These are phyloP conservation scores for Heteractis magnifica DNA, from an alignment of 92 coral and sea anemone genomes.

Conservation along the genomic window DNA sequence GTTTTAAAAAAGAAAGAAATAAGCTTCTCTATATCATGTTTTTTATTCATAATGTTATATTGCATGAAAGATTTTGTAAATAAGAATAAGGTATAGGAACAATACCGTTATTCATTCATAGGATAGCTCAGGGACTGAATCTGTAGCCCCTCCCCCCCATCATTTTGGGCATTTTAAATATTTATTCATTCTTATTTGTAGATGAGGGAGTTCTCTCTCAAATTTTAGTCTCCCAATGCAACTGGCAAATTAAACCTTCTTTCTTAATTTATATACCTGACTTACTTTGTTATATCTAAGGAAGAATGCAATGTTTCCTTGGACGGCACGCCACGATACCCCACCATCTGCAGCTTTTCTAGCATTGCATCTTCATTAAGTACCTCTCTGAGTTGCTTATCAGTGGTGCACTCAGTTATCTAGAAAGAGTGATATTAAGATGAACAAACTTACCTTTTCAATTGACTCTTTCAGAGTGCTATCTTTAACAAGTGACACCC, in stretches of 20 bases:
- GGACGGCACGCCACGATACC: slow-evolving; percentile 58
- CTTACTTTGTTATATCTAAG: slow-evolving; percentile 49
- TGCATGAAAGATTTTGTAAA: background rate
- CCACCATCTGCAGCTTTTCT: slow-evolving; percentile 45
- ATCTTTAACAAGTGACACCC: slow-evolving; percentile 47
- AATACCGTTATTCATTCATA: background rate
- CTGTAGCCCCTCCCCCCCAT: background rate
- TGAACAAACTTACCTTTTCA: slow-evolving; percentile 39
- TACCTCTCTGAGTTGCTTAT: slow-evolving; percentile 47
- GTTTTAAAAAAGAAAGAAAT: background rate
- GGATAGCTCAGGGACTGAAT: too few relatives aligned
- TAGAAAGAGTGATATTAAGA: slow-evolving; percentile 22
- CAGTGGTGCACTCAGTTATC: slow-evolving; percentile 49
- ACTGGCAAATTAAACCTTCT: background rate
- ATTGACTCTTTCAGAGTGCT: slow-evolving; percentile 34
- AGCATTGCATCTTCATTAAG: slow-evolving; percentile 54
- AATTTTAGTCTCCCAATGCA: background rate
- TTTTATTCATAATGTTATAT: background rate
- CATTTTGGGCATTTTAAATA: background rate
- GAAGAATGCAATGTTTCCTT: slow-evolving; percentile 44
- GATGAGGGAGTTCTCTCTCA: background rate
- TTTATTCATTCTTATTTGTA: background rate
- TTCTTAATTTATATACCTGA: background rate
- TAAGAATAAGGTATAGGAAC: background rate
- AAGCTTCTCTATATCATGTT: background rate